phyloP scores from a whole-genome alignment of 2,797 vertebrate species.

The Takifugu rubripes region DNA sequence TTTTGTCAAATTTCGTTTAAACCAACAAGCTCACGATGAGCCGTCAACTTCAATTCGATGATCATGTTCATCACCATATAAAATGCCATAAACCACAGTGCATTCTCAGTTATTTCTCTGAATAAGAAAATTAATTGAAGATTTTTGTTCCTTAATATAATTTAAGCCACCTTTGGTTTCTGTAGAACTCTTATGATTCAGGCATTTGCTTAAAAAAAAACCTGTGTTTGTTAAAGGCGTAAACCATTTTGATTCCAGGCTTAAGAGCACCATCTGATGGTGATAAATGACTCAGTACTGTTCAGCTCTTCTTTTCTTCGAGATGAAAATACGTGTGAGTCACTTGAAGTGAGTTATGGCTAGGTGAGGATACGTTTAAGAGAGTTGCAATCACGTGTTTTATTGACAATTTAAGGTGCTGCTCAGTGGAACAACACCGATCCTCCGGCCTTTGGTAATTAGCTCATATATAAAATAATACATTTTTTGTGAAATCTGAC shows the following conservation, averaged over 20 bases:
- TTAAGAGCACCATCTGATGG: slow-evolving; percentile 62
- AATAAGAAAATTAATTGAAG: no score
- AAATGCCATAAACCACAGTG: no score
- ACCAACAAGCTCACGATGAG: slow-evolving; percentile 13
- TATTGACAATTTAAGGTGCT: slow-evolving; percentile 6
- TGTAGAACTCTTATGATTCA: no score
- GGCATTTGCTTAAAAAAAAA: no score
- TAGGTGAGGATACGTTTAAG: slow-evolving; percentile 8
- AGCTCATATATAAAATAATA: no score
- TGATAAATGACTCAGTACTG: background rate
- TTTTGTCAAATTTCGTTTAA: slow-evolving; percentile 1
- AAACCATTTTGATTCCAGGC: slow-evolving; percentile 22
- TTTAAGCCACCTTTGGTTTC: no score
- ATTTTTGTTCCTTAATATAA: no score
- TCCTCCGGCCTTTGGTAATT: no score
- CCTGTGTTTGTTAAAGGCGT: background rate
- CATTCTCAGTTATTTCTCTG: no score
- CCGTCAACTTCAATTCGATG: background rate
- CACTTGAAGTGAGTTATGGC: slow-evolving; percentile 15
- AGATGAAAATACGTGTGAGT: slow-evolving; percentile 7
- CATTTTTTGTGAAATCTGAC: no score
- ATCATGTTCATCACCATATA: background rate
- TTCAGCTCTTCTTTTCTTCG: background rate
- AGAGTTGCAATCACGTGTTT: slow-evolving; percentile 11
- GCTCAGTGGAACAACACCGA: no score